Evolutionary conservation across 2,888 invertebrate genomes (phyloP).

Genomic region (Alcis repandata): DNA sequence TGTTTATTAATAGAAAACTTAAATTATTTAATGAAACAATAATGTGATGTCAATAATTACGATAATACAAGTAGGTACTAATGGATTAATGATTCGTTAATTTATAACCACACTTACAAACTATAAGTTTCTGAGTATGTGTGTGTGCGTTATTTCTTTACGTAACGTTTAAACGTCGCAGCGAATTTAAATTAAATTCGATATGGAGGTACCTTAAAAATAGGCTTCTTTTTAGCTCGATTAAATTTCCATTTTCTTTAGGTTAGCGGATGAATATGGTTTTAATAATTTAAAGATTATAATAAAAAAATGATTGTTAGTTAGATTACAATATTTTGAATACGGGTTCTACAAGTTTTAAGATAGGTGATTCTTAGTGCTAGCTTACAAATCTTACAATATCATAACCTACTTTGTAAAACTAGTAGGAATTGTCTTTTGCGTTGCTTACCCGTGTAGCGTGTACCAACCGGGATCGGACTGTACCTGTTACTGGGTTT

Average conservation of each 20-base stretch:
- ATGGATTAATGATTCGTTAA: too few relatives aligned
- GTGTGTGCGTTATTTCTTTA: too few relatives aligned
- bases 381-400: not conserved
- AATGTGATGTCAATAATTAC: not conserved
- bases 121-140: too few relatives aligned
- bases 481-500: too few relatives aligned
- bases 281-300: not conserved
- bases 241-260: too few relatives aligned
- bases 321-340: not conserved
- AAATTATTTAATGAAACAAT: not conserved
- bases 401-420: not conserved
- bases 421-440: slow-evolving; percentile 8
- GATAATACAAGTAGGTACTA: not conserved
- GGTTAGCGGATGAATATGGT: not conserved
- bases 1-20: slow-evolving; percentile 13
- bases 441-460: not conserved
- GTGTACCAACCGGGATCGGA: not conserved
- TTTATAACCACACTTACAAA: too few relatives aligned
- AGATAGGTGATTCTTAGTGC: not conserved
- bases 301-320: not conserved
- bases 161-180: too few relatives aligned
- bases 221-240: too few relatives aligned
- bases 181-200: too few relatives aligned
- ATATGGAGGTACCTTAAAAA: too few relatives aligned
- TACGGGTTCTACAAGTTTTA: not conserved